phyloP scores from a whole-genome alignment of 2,113 vertebrate genomes.

The Mormyrus iriodes region DNA sequence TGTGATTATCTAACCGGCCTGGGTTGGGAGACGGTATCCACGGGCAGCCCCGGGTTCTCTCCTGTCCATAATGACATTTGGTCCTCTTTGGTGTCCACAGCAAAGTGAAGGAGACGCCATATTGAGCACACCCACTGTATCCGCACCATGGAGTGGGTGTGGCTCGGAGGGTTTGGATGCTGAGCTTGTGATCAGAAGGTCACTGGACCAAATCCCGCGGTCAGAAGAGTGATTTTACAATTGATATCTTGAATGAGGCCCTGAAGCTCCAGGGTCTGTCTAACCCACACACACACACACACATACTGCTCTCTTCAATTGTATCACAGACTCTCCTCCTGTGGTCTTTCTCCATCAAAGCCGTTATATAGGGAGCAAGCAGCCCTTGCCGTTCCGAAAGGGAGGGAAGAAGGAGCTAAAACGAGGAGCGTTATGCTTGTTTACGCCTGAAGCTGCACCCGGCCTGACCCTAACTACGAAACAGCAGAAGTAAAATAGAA shows the following conservation, averaged over 20 bases:
- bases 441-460: no score
- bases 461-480: not conserved
- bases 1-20: not conserved
- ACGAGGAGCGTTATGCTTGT: not conserved
- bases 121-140: not conserved
- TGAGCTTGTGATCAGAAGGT: not conserved
- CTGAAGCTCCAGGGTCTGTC: not conserved
- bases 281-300: not conserved
- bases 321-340: not conserved
- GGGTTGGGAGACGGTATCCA: not conserved
- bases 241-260: not conserved
- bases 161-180: not conserved
- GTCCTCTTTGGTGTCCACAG: not conserved
- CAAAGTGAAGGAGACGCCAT: not conserved
- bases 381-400: not conserved
- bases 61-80: not conserved
- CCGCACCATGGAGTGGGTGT: not conserved
- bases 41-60: not conserved
- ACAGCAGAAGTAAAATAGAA: not conserved
- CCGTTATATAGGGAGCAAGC: not conserved
- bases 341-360: not conserved
- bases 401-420: not conserved
- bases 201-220: not conserved
- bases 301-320: not conserved
- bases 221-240: not conserved